phyloP scores from a whole-genome alignment of 2,797 vertebrate species.

The Anomalospiza imberbis region DNA sequence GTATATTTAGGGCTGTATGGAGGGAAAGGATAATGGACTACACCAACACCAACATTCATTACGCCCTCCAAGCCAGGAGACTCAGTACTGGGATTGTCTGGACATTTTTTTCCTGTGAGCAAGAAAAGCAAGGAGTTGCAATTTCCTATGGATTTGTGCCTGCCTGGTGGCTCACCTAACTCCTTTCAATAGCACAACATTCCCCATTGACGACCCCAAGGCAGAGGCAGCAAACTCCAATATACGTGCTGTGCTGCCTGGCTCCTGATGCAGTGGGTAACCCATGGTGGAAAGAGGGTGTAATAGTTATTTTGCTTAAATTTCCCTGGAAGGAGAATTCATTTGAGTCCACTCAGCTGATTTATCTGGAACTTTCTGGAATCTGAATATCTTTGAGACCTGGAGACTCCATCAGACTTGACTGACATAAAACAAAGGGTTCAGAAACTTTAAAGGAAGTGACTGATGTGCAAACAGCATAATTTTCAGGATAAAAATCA shows the following conservation, averaged over 20 bases:
- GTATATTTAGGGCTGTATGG: not conserved
- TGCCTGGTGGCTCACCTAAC: not conserved
- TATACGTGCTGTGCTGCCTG: not conserved
- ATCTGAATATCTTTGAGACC: not conserved
- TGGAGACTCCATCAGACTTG: not conserved
- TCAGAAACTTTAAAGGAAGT: not conserved
- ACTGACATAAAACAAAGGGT: not conserved
- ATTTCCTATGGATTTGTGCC: not conserved
- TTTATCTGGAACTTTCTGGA: not conserved
- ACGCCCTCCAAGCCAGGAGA: not conserved
- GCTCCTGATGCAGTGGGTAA: not conserved
- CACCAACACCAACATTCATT: not conserved
- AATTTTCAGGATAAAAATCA: not conserved
- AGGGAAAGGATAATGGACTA: not conserved
- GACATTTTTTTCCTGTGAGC: not conserved
- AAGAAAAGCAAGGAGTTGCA: not conserved
- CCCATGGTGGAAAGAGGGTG: not conserved
- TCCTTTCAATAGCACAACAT: not conserved
- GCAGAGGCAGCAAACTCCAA: not conserved
- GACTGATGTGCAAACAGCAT: not conserved
- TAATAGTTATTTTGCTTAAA: not conserved
- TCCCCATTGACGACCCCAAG: not conserved
- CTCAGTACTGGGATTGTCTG: not conserved
- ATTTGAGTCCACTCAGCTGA: not conserved
- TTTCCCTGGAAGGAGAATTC: not conserved